Evolutionary conservation across 2,113 vertebrate genomes (phyloP), one percentile per base, ranked within the genome.

Genomic region (Tetraodon nigroviridis): DNA sequence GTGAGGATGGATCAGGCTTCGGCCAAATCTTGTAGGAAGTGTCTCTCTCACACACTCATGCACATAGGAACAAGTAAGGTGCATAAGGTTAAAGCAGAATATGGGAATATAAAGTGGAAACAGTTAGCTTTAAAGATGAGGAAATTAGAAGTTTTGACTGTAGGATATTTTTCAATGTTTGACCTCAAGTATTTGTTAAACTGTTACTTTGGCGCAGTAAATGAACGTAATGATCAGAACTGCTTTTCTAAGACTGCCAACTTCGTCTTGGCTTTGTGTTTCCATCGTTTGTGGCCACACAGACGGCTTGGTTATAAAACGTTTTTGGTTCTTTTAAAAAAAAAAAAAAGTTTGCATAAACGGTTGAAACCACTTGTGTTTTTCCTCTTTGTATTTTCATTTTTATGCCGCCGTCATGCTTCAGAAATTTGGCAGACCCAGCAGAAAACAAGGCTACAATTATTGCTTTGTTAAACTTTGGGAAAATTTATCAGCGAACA

Each of bases 191-290:
- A 11, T 24, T 20, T 17, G 18, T 7, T 27, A 27, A 51, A 17
- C 37, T 22, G 63, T 52, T 53, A 45, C 29, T 16, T n/a, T 71
- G 60, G 64, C 70, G 58, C 1, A 10, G 55, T n/a, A 22, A 51
- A 14, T 1, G 41, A 69, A 66, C 61, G 29, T 72, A 75, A 52
- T 15, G 60, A 61, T 79, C 68, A 44, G 45, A 53, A 47, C 64
- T 49, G 45, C 24, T 58, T 64, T 75, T 24, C 64, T 45, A 41
- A 40, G 41, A 51, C 61, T 72, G 77, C 77, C 72, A 75, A 51
- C 5, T 41, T 58, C 51, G 58, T 55, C 49, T 29, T 74, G 73
- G 66, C 51, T 55, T 14, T 48, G 53, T 19, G 16, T 71, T 52
- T 64, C 53, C 48, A 45, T 45, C 57, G 29, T 54, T 50, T 52